These are phyloP conservation scores for Clostera curtula DNA, from an alignment of 2,888 invertebrate genomes.

Conservation along the genomic window DNA sequence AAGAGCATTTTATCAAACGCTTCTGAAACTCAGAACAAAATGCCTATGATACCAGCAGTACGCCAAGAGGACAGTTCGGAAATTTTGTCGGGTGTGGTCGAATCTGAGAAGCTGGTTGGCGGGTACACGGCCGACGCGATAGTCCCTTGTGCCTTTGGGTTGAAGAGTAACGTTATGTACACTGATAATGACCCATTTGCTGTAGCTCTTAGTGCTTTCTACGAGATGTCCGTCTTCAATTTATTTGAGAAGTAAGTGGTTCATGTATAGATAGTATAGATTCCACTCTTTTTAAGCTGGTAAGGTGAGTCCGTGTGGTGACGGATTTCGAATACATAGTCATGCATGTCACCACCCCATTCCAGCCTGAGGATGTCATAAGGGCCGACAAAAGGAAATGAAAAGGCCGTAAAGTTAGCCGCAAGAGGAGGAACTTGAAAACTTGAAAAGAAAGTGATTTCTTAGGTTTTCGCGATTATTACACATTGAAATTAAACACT, in stretches of 20 bases:
- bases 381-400: no score
- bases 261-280: no score
- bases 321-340: no score
- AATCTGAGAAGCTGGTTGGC: constrained; percentile 55
- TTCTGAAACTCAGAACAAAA: background rate
- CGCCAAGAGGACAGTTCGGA: constrained; percentile 5
- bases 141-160: constrained; percentile 64
- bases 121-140: constrained; percentile 68
- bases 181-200: constrained; percentile 59
- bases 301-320: no score
- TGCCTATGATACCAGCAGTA: constrained; percentile 2
- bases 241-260: constrained; percentile 62
- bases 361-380: no score
- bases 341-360: no score
- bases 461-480: no score
- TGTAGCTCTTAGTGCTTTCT: constrained; percentile 60
- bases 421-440: no score
- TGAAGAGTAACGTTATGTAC: constrained; percentile 62
- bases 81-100: constrained; percentile 27
- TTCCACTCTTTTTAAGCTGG: no score
- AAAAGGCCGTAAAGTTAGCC: no score
- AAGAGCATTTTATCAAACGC: constrained; percentile 27
- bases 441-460: no score
- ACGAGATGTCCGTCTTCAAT: constrained; percentile 55
- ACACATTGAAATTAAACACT: no score